These are phyloP conservation scores for Chalcosyrphus nemorum DNA, from an alignment of 2,888 invertebrate genomes.

Conservation along the genomic window DNA sequence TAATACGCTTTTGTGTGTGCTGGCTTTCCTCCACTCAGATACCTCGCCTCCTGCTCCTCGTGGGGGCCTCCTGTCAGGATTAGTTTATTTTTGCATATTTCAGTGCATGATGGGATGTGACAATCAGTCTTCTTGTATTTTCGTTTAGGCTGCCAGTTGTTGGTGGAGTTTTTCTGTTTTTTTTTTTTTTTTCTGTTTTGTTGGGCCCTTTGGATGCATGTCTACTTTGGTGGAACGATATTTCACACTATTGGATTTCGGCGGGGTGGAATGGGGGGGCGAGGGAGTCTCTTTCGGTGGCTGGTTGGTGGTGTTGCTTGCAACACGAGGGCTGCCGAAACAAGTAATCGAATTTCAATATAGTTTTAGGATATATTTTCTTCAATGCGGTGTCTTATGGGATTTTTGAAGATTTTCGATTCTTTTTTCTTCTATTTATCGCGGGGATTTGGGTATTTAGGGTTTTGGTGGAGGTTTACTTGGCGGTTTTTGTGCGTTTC, in stretches of 20 bases:
- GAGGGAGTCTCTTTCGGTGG: constrained; percentile 2
- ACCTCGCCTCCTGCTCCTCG: constrained; percentile 1
- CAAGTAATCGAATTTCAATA: constrained; percentile 61
- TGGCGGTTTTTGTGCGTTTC: constrained; percentile 10
- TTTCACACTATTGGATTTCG: constrained; percentile 64
- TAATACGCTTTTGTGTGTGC: constrained; percentile 41
- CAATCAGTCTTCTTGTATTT: constrained; percentile 70
- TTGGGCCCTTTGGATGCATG: constrained; percentile 40
- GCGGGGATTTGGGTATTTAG: neutral
- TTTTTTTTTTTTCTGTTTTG: constrained; percentile 8
- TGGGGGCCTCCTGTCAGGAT: constrained; percentile 50
- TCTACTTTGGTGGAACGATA: constrained; percentile 48
- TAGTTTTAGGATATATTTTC: neutral
- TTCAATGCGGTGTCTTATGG: constrained; percentile 14
- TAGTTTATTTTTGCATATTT: constrained; percentile 71
- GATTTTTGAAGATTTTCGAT: neutral
- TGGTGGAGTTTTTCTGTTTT: constrained; percentile 9
- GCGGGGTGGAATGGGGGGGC: neutral
- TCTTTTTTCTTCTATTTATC: neutral
- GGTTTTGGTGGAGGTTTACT: constrained; percentile 1
- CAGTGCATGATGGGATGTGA: constrained; percentile 72
- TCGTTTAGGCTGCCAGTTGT: constrained; percentile 60
- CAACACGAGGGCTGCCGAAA: constrained; percentile 40
- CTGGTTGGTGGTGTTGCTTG: constrained; percentile 34
- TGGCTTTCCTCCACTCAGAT: constrained; percentile 33